phyloP scores from a whole-genome alignment of 1,140 invertebrate species.

The Tetraneura akinire region DNA sequence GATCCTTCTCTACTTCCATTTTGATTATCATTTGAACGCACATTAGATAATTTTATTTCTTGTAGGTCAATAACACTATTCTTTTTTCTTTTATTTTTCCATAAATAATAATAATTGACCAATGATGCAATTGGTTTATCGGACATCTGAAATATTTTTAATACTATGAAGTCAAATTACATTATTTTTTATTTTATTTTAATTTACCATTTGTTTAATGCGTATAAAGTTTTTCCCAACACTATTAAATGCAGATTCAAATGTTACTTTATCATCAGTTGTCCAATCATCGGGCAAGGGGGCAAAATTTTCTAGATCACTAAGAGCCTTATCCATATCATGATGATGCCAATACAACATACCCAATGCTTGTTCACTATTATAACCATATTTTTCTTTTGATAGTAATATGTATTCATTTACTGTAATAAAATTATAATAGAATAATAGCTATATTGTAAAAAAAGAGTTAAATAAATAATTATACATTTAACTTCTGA shows the following conservation, averaged over 20 bases:
- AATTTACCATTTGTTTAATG: constrained; percentile 95
- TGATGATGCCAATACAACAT: constrained; percentile 99
- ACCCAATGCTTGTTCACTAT: constrained; percentile 94
- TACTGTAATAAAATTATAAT: constrained; percentile 66
- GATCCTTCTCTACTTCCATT: constrained; percentile 69
- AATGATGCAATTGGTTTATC: constrained; percentile 95
- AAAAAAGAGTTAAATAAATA: background rate
- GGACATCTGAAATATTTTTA: constrained; percentile 69
- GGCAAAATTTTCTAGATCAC: constrained; percentile 94
- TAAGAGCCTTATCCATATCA: constrained; percentile 86
- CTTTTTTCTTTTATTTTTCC: constrained; percentile 92
- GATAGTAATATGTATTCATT: constrained; percentile 92
- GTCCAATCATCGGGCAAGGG: constrained; percentile 98
- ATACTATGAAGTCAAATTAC: constrained; percentile 36
- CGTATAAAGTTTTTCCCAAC: constrained; percentile 97
- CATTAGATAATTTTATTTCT: constrained; percentile 69
- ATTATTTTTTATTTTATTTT: constrained; percentile 28
- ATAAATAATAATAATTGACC: constrained; percentile 97
- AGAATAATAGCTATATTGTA: background rate
- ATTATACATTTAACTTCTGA: constrained; percentile 76
- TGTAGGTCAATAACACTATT: constrained; percentile 91
- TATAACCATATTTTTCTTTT: constrained; percentile 98
- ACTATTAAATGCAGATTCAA: constrained; percentile 97
- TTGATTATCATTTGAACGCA: constrained; percentile 68
- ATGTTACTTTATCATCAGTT: constrained; percentile 95